These are phyloP conservation scores for Piscicola geometra DNA, from an alignment of 2,888 invertebrate species.

Conservation along the genomic window DNA sequence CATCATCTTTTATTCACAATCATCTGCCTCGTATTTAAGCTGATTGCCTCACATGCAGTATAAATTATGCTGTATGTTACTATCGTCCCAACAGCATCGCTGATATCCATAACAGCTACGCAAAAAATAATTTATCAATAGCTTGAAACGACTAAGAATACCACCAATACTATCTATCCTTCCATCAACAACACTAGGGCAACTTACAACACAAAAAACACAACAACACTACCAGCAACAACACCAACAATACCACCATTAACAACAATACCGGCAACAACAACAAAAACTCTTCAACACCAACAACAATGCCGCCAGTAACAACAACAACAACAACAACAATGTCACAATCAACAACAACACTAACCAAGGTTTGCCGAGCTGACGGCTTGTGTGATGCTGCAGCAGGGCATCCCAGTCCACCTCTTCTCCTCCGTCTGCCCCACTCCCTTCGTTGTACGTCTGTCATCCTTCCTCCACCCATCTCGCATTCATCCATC, in stretches of 20 bases:
- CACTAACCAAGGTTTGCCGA: conserved; percentile 72
- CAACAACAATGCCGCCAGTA: conserved; percentile 4
- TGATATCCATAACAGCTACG: too few relatives aligned
- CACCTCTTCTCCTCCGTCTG: conserved; percentile 73
- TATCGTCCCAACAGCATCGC: too few relatives aligned
- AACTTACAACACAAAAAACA: too few relatives aligned
- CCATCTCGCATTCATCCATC: not conserved
- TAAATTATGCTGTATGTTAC: too few relatives aligned
- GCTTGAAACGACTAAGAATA: too few relatives aligned
- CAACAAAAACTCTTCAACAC: not conserved
- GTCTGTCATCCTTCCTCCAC: conserved; percentile 40
- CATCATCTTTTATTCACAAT: too few relatives aligned
- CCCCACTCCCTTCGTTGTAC: conserved; percentile 81
- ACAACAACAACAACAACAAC: not conserved
- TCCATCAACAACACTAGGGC: too few relatives aligned
- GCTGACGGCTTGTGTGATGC: conserved; percentile 77
- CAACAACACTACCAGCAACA: not conserved
- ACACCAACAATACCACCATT: not conserved
- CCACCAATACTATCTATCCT: too few relatives aligned
- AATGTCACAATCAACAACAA: not conserved
- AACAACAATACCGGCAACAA: conserved; percentile 66
- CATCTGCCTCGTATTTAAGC: too few relatives aligned
- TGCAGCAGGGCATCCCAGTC: conserved; percentile 71
- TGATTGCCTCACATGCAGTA: too few relatives aligned
- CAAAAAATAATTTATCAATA: too few relatives aligned